Conservation (phyloP, 2,113 vertebrate species). For the Mugil cephalus region DNA sequence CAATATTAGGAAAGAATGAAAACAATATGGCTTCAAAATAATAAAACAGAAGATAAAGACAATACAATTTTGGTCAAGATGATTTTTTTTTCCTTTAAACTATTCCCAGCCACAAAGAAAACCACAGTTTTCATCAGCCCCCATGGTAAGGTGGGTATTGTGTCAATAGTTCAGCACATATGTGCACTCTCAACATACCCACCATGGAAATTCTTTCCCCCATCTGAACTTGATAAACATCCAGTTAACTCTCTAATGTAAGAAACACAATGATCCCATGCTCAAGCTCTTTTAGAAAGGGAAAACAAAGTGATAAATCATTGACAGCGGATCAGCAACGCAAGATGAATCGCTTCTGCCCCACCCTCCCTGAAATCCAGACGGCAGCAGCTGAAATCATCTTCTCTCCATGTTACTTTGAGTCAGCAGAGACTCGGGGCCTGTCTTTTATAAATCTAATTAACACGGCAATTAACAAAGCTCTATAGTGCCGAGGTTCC, state of each 20-base stretch:
- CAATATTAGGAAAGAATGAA: no score
- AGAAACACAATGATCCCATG: constrained; percentile 27
- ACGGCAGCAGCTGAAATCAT: constrained; percentile 22
- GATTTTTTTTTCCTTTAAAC: neutral
- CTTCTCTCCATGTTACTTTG: constrained; percentile 18
- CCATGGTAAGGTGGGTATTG: constrained; percentile 1
- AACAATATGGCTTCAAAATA: no score
- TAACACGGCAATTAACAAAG: constrained; percentile 68
- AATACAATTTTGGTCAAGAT: neutral
- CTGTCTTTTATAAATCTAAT: constrained; percentile 64
- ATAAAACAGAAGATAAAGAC: no score
- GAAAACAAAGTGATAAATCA: constrained; percentile 71
- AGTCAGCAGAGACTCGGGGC: constrained; percentile 57
- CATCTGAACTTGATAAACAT: constrained; percentile 46
- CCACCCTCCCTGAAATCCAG: constrained; percentile 37
- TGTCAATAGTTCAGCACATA: constrained; percentile 34
- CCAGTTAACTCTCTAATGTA: constrained; percentile 20
- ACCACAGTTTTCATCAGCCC: neutral
- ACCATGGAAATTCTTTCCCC: constrained; percentile 21
- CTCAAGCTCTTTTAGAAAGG: constrained; percentile 43
- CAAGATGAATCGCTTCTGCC: constrained; percentile 58
- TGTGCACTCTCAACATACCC: neutral
- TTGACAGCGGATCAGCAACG: constrained; percentile 46
- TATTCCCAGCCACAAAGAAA: neutral
- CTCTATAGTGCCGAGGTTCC: constrained; percentile 48